A percentile compares a stretch with the other conserved stretches of the same genome.
Evolutionary conservation across 2,797 vertebrate species (phyloP).

Genomic region (Gymnothorax reevesii): DNA sequence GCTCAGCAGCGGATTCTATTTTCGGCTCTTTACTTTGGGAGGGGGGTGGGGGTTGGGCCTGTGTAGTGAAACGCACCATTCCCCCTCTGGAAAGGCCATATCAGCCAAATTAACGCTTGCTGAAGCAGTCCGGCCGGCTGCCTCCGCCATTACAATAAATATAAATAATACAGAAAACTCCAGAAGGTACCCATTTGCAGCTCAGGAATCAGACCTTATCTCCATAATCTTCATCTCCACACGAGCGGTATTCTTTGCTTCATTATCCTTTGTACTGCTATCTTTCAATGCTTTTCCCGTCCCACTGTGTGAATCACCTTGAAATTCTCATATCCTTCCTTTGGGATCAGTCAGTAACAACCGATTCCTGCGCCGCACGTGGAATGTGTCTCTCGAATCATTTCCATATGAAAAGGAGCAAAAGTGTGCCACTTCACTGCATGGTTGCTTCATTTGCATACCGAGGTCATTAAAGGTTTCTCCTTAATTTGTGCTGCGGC

Average conservation of each 20-base stretch:
- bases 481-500: neutral
- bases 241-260: neutral
- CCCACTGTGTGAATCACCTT: neutral
- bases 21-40: neutral
- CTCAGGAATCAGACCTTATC: neutral
- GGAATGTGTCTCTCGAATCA: neutral
- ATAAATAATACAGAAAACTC: neutral
- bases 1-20: conserved; percentile 25
- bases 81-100: neutral
- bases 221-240: neutral
- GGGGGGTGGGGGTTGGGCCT: neutral
- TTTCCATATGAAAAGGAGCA: neutral
- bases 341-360: neutral
- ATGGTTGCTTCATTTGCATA: neutral
- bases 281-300: neutral
- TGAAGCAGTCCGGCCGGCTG: neutral
- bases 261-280: neutral
- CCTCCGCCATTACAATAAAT: neutral
- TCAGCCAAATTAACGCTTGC: neutral
- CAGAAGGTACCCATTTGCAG: neutral
- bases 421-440: neutral
- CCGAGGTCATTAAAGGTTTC: neutral
- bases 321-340: neutral
- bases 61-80: neutral
- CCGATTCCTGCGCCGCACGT: neutral